Evolutionary conservation across 2,888 invertebrate genomes (phyloP).

Genomic region (Allygus modestus): DNA sequence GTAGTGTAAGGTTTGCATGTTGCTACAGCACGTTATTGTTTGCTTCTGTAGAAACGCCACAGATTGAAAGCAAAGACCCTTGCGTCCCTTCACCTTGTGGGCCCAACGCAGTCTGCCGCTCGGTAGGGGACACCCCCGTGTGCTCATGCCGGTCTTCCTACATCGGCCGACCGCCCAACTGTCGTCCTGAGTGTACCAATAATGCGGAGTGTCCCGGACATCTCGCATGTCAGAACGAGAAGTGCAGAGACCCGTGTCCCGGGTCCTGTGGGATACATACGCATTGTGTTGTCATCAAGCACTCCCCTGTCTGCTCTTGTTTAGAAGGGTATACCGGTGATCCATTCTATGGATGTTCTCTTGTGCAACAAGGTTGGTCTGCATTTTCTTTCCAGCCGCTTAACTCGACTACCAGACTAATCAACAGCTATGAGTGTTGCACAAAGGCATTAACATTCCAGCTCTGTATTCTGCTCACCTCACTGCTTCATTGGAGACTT

Average conservation of each 20-base stretch:
- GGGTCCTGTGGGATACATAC: slow-evolving; percentile 84
- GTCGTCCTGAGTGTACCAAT: slow-evolving; percentile 81
- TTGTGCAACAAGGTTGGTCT: slow-evolving; percentile 71
- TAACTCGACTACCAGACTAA: slow-evolving; percentile 40
- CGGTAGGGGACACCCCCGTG: slow-evolving; percentile 76
- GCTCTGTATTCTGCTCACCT: background rate
- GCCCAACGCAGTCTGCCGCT: slow-evolving; percentile 78
- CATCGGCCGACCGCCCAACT: slow-evolving; percentile 80
- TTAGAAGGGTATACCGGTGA: slow-evolving; percentile 79
- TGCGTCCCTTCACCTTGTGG: slow-evolving; percentile 86
- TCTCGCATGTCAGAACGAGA: slow-evolving; percentile 77
- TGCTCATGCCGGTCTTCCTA: slow-evolving; percentile 79
- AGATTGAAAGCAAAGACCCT: slow-evolving; percentile 78
- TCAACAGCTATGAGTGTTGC: background rate
- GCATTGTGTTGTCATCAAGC: slow-evolving; percentile 79
- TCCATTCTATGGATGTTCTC: slow-evolving; percentile 79
- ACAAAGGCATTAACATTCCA: background rate
- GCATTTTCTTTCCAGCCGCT: background rate
- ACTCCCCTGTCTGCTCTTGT: slow-evolving; percentile 77
- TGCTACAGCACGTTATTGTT: slow-evolving; percentile 39
- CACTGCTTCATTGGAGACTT: no score
- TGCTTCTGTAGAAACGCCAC: slow-evolving; percentile 66
- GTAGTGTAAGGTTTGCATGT: background rate
- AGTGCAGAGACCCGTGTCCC: slow-evolving; percentile 80
- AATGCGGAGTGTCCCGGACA: slow-evolving; percentile 78